A percentile compares a stretch with the other conserved stretches of the same genome.
Evolutionary conservation across 1,140 invertebrate genomes (phyloP).

Genomic region (Ptiloglossa arizonensis): DNA sequence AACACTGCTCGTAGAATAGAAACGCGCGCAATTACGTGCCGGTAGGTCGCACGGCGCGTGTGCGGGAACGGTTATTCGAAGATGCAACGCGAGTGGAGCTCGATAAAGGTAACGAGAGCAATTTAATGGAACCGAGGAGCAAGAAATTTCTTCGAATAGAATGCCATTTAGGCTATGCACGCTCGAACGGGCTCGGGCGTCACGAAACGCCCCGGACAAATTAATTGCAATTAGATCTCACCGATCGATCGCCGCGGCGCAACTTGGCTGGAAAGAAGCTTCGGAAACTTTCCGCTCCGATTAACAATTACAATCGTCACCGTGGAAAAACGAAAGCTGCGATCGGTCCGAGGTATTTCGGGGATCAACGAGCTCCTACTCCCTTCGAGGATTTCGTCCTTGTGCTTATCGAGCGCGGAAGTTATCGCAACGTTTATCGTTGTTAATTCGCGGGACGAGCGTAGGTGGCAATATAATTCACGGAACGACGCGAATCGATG

Average conservation of each 20-base stretch:
- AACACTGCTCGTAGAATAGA: background rate
- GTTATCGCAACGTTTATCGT: too few relatives aligned
- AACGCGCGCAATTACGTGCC: background rate
- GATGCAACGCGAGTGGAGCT: background rate
- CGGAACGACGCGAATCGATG: too few relatives aligned
- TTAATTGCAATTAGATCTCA: constrained; percentile 26
- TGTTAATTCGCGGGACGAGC: too few relatives aligned
- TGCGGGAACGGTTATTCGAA: background rate
- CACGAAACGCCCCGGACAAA: constrained; percentile 10
- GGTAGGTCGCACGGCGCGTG: background rate
- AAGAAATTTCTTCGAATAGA: constrained; percentile 11
- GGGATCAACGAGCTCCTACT: background rate
- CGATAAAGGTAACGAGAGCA: constrained; percentile 4
- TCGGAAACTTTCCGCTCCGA: constrained; percentile 17
- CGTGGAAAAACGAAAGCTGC: background rate
- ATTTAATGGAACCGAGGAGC: constrained; percentile 15
- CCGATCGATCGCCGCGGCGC: background rate
- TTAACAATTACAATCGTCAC: constrained; percentile 29
- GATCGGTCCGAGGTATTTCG: constrained; percentile 1
- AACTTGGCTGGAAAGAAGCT: constrained; percentile 13
- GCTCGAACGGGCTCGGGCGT: background rate
- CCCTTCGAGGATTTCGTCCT: background rate
- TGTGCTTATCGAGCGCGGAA: background rate
- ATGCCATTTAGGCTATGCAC: constrained; percentile 3
- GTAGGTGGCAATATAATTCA: too few relatives aligned